These are phyloP conservation scores for Xiphorhynchus elegans DNA, from an alignment of 2,113 vertebrate species.

Conservation along the genomic window DNA sequence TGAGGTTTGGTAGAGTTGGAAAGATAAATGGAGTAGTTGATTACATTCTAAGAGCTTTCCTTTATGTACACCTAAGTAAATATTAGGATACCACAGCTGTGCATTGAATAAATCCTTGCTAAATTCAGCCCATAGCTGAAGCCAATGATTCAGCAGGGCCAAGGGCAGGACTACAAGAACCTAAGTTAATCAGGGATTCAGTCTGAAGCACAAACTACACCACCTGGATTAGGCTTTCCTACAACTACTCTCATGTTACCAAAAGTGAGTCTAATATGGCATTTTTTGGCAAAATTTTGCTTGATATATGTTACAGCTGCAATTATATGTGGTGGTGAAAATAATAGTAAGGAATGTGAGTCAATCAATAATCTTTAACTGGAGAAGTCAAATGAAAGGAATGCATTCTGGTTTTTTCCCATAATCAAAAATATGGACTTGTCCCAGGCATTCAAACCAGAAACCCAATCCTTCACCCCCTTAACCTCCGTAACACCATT, in stretches of 20 bases:
- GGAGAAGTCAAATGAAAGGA: neutral
- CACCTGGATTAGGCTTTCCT: neutral
- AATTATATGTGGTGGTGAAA: neutral
- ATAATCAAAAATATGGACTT: neutral
- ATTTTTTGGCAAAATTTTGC: neutral
- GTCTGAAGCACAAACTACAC: neutral
- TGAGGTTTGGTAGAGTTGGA: slow-evolving; percentile 3
- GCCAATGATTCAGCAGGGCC: neutral
- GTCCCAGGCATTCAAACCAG: neutral
- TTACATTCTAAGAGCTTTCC: slow-evolving; percentile 42
- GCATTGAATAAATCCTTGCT: slow-evolving; percentile 17
- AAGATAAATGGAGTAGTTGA: slow-evolving; percentile 49
- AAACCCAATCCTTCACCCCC: neutral
- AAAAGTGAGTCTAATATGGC: neutral
- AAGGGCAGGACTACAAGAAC: neutral
- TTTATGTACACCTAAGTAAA: slow-evolving; percentile 35
- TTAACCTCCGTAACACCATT: neutral
- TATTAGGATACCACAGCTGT: slow-evolving; percentile 30
- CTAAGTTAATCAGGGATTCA: neutral
- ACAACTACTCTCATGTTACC: neutral
- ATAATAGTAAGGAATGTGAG: neutral
- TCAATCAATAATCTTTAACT: neutral
- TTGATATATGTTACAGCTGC: neutral
- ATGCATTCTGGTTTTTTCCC: neutral
- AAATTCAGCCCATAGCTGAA: slow-evolving; percentile 24